Conservation (phyloP, 2,797 vertebrate species). For the Aphelocoma californica region DNA sequence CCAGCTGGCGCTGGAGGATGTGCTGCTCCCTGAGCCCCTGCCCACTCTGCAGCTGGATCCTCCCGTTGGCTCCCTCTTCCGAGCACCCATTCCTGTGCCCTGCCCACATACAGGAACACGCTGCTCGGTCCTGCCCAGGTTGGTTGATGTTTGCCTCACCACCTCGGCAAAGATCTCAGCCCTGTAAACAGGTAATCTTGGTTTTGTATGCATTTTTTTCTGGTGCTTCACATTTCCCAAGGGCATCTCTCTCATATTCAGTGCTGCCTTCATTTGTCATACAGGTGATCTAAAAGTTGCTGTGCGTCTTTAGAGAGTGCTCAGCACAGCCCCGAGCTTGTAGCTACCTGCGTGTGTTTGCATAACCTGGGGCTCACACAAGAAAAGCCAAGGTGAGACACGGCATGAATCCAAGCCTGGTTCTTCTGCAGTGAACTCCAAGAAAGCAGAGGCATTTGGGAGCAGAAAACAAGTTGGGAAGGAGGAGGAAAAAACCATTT, state of each 20-base stretch:
- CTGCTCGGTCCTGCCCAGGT: neutral
- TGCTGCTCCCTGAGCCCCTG: neutral
- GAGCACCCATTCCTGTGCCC: neutral
- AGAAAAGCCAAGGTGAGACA: neutral
- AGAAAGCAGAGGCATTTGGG: neutral
- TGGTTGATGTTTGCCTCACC: neutral
- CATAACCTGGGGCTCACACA: neutral
- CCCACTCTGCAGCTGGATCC: neutral
- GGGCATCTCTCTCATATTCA: neutral
- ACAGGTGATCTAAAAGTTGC: neutral
- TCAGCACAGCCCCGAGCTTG: neutral
- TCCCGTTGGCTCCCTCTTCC: neutral
- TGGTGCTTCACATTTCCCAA: neutral
- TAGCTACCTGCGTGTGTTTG: neutral
- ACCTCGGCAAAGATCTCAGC: neutral
- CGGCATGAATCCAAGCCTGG: neutral
- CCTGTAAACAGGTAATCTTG: neutral
- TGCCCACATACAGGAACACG: neutral
- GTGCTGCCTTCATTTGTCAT: neutral
- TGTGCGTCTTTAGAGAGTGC: neutral
- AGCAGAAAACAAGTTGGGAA: constrained; percentile 1
- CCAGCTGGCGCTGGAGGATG: neutral
- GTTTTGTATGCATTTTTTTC: neutral
- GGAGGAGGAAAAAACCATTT: neutral
- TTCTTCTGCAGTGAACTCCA: neutral